Evolutionary conservation across 2,113 vertebrate genomes (phyloP).

Genomic region (Megaceryle torquata): DNA sequence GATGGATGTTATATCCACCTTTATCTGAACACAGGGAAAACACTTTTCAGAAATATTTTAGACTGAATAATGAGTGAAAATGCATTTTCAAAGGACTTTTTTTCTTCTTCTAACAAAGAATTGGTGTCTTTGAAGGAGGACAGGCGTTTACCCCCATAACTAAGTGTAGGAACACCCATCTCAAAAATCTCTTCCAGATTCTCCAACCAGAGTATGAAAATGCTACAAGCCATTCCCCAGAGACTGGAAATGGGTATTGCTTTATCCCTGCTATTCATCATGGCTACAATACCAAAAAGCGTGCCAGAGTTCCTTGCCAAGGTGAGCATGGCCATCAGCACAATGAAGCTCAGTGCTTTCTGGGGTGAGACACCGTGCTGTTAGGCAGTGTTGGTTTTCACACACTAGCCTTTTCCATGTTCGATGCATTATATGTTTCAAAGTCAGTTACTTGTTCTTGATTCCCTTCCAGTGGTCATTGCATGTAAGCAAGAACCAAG

Average conservation of each 20-base stretch:
- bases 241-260: neutral
- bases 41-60: neutral
- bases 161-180: neutral
- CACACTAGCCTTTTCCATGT: neutral
- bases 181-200: neutral
- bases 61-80: neutral
- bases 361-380: too few relatives aligned
- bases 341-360: too few relatives aligned
- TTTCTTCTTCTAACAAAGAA: neutral
- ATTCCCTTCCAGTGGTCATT: neutral
- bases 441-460: neutral
- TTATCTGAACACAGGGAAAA: neutral
- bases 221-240: neutral
- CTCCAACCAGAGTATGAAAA: neutral
- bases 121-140: neutral
- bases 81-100: neutral
- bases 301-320: rapidly evolving
- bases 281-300: rapidly evolving
- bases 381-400: neutral
- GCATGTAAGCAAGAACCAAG: neutral
- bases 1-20: neutral
- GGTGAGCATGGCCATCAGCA: neutral
- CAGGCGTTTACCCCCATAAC: rapidly evolving
- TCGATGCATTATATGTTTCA: rapidly evolving
- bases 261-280: neutral